Percentiles rank a stretch among this genome's conserved stretches.
These are phyloP conservation scores for Melospiza georgiana DNA, from an alignment of 2,113 vertebrate genomes.

Conservation along the genomic window DNA sequence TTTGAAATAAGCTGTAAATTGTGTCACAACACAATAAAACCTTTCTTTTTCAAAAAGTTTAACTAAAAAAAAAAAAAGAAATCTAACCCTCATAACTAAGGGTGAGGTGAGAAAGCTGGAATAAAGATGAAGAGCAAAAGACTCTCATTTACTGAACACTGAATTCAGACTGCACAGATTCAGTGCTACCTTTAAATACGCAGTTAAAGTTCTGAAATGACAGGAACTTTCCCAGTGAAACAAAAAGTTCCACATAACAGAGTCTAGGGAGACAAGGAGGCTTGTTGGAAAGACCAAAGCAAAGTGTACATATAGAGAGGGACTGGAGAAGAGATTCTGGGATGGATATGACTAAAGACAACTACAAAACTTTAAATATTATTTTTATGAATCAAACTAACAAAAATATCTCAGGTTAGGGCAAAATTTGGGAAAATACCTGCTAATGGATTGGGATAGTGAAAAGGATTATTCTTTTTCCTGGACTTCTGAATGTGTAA, in stretches of 20 bases:
- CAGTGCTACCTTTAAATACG: background rate
- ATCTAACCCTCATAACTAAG: background rate
- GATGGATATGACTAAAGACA: background rate
- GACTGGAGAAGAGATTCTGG: background rate
- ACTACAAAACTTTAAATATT: background rate
- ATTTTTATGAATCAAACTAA: background rate
- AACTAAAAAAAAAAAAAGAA: background rate
- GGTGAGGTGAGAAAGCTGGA: background rate
- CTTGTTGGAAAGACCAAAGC: background rate
- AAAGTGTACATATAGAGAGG: background rate
- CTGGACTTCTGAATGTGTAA: background rate
- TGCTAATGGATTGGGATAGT: background rate
- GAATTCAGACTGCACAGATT: background rate
- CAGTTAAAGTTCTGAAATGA: background rate
- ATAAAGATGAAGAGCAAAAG: background rate
- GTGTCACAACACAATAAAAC: background rate
- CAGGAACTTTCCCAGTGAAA: background rate
- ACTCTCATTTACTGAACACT: background rate
- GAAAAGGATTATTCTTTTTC: background rate
- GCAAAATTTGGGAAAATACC: background rate
- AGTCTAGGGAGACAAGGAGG: background rate
- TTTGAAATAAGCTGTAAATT: background rate
- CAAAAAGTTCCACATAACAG: background rate
- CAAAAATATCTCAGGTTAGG: background rate
- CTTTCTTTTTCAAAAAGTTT: background rate